These are phyloP conservation scores for Anthoscopus minutus DNA, from an alignment of 2,113 vertebrate species.

Conservation along the genomic window DNA sequence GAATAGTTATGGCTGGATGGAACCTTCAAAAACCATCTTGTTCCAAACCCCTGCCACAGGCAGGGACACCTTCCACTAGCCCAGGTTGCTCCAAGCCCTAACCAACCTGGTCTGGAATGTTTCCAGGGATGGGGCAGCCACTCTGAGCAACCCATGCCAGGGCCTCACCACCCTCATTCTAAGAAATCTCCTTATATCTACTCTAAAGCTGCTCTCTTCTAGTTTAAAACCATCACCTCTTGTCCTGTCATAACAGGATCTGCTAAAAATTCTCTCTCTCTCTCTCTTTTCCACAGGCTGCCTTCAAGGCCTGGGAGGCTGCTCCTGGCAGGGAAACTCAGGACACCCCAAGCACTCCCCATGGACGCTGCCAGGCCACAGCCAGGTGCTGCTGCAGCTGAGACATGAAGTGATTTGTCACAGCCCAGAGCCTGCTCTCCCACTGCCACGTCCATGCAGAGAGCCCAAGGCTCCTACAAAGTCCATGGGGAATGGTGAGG, in stretches of 20 bases:
- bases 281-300: background rate
- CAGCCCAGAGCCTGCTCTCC: background rate
- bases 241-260: background rate
- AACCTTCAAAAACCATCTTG: background rate
- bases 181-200: background rate
- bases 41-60: background rate
- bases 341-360: background rate
- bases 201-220: background rate
- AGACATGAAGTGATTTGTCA: fast-evolving
- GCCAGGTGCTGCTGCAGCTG: background rate
- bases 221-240: background rate
- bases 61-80: background rate
- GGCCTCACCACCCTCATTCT: background rate
- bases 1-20: background rate
- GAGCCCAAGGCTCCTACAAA: background rate
- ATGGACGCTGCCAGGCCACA: fast-evolving
- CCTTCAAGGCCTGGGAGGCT: background rate
- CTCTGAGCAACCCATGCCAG: background rate
- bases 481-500: fast-evolving
- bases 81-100: background rate
- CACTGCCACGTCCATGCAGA: fast-evolving
- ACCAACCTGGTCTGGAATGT: background rate
- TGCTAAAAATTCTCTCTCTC: background rate
- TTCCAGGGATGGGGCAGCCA: background rate
- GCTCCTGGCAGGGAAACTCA: background rate